Conservation (phyloP, 2,113 vertebrate species). For the Mionectes macconnelli region DNA sequence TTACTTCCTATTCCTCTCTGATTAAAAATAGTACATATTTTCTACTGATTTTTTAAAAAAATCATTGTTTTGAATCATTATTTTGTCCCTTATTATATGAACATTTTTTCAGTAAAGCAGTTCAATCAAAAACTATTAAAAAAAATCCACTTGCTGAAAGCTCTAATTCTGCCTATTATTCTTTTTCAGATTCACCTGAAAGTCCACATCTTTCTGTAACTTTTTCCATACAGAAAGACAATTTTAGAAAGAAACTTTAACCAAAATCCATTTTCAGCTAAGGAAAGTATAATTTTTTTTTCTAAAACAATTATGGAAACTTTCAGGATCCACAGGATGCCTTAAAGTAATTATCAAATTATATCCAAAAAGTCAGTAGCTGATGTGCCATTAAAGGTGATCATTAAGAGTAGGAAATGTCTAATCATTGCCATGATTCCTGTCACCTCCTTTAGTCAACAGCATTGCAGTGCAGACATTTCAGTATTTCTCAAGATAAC, state of each 20-base stretch:
- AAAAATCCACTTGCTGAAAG: rapidly evolving
- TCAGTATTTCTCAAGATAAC: background rate
- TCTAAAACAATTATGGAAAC: background rate
- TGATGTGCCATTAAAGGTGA: background rate
- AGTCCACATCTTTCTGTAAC: background rate
- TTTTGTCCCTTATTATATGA: background rate
- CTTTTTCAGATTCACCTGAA: background rate
- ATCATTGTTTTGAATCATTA: background rate
- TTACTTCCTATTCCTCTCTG: rapidly evolving
- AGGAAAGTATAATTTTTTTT: background rate
- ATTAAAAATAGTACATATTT: background rate
- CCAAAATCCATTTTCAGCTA: background rate
- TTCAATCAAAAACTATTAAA: background rate
- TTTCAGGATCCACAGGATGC: background rate
- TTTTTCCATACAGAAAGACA: background rate
- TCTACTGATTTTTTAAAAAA: too few species aligned
- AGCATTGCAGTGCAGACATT: background rate
- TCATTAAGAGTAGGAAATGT: background rate
- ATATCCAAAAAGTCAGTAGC: background rate
- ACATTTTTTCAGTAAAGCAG: background rate
- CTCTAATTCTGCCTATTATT: background rate
- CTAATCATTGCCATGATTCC: background rate
- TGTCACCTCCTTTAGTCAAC: background rate
- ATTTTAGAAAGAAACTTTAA: background rate
- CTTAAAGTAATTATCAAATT: background rate